phyloP scores from a whole-genome alignment of 2,888 invertebrate species.

The Callimorpha dominula region DNA sequence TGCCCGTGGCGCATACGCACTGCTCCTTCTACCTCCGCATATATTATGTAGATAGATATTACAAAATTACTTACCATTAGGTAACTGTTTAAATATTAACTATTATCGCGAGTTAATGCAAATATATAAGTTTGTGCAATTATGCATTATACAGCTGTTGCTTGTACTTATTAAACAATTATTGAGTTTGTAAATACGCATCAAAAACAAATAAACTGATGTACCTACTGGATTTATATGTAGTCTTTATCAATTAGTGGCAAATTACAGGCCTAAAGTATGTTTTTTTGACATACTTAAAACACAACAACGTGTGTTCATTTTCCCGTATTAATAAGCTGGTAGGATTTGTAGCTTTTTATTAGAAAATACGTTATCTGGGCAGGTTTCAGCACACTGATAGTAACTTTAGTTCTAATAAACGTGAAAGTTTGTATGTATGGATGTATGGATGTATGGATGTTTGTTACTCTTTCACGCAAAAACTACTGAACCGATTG shows the following conservation, averaged over 20 bases:
- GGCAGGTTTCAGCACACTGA: no score
- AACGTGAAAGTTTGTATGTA: no score
- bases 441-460: no score
- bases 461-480: no score
- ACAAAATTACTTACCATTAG: conserved; percentile 36
- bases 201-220: conserved; percentile 28
- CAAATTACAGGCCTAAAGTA: background rate
- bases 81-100: conserved; percentile 45
- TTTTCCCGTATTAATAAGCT: no score
- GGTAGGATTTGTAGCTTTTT: no score
- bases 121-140: conserved; percentile 54
- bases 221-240: conserved; percentile 13
- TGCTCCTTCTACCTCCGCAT: conserved; percentile 42
- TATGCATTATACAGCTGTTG: conserved; percentile 50
- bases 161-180: conserved; percentile 41
- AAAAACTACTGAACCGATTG: no score
- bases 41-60: background rate
- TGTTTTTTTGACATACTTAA: background rate
- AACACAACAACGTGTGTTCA: no score
- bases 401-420: no score
- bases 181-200: conserved; percentile 28
- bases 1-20: conserved; percentile 49
- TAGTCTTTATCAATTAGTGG: conserved; percentile 8
- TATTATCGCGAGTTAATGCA: conserved; percentile 52
- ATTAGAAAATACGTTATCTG: no score